Evolutionary conservation across 2,113 vertebrate genomes (phyloP).

Genomic region (Bagarius yarrelli): DNA sequence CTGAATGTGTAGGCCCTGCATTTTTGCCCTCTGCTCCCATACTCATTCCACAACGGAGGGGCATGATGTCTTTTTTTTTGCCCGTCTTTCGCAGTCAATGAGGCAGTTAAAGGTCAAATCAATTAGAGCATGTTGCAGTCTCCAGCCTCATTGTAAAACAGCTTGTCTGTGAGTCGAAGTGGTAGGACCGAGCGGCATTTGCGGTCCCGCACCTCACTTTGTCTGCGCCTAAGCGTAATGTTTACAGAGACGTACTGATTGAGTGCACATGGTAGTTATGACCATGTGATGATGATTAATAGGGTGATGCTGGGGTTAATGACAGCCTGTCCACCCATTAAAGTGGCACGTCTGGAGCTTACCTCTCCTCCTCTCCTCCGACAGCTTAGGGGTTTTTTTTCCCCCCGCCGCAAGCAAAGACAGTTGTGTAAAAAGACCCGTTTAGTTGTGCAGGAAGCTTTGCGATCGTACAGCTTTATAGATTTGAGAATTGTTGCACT

Average conservation of each 20-base stretch:
- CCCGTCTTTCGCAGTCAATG: slow-evolving; percentile 69
- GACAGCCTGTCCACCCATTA: slow-evolving; percentile 47
- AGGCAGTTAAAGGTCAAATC: slow-evolving; percentile 81
- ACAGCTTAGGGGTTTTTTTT: neutral
- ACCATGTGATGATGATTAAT: slow-evolving; percentile 51
- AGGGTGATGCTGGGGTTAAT: slow-evolving; percentile 51
- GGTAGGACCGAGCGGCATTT: slow-evolving; percentile 49
- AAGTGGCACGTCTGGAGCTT: slow-evolving; percentile 42
- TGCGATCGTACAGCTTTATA: slow-evolving; percentile 1
- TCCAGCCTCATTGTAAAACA: slow-evolving; percentile 75
- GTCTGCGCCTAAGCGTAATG: slow-evolving; percentile 2
- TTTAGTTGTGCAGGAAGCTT: neutral
- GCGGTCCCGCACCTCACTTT: slow-evolving; percentile 40
- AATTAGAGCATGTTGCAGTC: slow-evolving; percentile 78
- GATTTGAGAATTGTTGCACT: slow-evolving; percentile 9
- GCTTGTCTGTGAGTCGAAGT: slow-evolving; percentile 65
- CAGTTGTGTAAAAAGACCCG: neutral
- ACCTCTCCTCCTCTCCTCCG: slow-evolving; percentile 30
- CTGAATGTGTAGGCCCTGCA: slow-evolving; percentile 69
- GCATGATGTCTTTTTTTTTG: slow-evolving; percentile 75
- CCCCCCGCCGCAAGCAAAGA: neutral
- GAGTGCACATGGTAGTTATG: slow-evolving; percentile 41
- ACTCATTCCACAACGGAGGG: slow-evolving; percentile 70
- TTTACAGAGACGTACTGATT: slow-evolving; percentile 46
- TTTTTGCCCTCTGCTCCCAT: slow-evolving; percentile 64